Base-by-base conservation (phyloP, 2,113 vertebrate species). In the Hyaena hyaena region DNA sequence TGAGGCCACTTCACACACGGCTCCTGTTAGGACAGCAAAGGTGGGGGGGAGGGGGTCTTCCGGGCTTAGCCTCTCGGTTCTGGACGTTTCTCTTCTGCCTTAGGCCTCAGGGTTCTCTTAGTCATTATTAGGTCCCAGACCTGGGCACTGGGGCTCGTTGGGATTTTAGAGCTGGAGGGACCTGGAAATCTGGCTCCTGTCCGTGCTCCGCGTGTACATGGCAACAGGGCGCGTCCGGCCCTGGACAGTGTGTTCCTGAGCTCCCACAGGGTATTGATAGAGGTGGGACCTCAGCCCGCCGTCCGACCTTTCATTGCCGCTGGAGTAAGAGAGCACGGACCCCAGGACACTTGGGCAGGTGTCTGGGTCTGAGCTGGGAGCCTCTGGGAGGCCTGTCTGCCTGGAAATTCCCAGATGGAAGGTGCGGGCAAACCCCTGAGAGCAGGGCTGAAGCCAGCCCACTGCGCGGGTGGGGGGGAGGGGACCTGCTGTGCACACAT, bases 401-500 rank as follows among this genome's bases (percentile, higher is more conserved):
- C 14, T 1, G 96, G 98, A 95, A 69, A 81, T 95, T 89, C 85
- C 97, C 86, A 15, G 15, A 1, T 76, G 97, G 94, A 96, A 96
- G 84, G 96, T 88, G 50, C 4, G 68, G 90, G 85, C 55, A 80
- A 73, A 74, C 23, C 65, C 71, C 73, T 1, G 24, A 23, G 33
- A 63, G 24, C 39, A 31, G 45, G 74, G 63, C 63, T 23, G 79
- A 31, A 16, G 35, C 50, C 0, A 0, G 35, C 35, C 89, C 61
- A 61, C 19, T 3, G 5, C 77, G 9, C 0, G 19, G 10, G 10
- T 15, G 61, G 9, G 9, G 55, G 2, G 10, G 28, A 17, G n/a
- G 73, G 58, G 48, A 1, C 39, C 28, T 21, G 26, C 26, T 26
- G 24, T 11, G 15, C 35, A 33, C n/a, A 1, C 4, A 19, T 10